Percentiles rank a stretch among this genome's conserved stretches.
Conservation (phyloP, 2,797 vertebrate species). For the Alauda arvensis region DNA sequence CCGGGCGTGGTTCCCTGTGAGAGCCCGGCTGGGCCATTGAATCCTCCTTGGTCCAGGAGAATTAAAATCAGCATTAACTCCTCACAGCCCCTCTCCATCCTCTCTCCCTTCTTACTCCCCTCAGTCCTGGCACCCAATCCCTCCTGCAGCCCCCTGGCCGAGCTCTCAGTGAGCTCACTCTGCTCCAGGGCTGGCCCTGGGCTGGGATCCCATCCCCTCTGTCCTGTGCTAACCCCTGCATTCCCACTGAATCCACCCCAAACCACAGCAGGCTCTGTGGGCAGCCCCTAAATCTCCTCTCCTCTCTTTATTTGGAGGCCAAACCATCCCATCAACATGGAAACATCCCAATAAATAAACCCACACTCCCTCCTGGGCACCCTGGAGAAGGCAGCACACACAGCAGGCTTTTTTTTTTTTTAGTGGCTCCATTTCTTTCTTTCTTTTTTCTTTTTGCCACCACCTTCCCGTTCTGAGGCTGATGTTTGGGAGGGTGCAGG, state of each 20-base stretch:
- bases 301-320: neutral
- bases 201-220: no score
- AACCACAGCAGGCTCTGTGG: neutral
- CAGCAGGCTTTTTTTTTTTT: no score
- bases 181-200: neutral
- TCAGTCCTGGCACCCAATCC: neutral
- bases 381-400: neutral
- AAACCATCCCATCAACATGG: neutral
- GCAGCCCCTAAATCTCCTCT: neutral
- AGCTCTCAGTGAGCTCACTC: neutral
- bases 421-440: neutral
- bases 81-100: neutral
- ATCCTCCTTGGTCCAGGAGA: fast-evolving
- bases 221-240: neutral
- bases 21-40: neutral
- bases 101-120: neutral
- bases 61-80: fast-evolving
- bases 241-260: neutral
- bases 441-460: neutral
- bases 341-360: neutral
- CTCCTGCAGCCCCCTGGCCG: neutral
- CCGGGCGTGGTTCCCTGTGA: neutral
- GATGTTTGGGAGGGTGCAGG: neutral
- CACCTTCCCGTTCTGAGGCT: neutral
- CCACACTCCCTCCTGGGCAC: fast-evolving